phyloP scores from a whole-genome alignment of 2,888 invertebrate species.

The Nycteola revayana region DNA sequence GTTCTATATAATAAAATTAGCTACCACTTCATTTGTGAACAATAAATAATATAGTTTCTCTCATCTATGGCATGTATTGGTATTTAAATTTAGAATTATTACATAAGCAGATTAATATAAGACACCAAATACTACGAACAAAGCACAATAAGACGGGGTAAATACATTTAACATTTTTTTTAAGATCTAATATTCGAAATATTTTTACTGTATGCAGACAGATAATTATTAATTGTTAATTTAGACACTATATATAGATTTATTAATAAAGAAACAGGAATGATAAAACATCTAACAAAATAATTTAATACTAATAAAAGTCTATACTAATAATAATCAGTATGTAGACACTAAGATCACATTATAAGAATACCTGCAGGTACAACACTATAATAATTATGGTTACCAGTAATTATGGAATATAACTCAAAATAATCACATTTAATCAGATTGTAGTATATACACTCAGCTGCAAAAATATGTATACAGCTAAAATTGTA shows the following conservation, averaged over 20 bases:
- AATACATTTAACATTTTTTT: not conserved
- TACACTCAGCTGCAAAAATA: no score
- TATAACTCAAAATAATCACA: slow-evolving; percentile 10
- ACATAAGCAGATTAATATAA: no score
- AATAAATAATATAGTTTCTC: no score
- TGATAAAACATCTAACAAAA: slow-evolving; percentile 24
- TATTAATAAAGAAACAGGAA: slow-evolving; percentile 18
- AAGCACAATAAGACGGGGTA: not conserved
- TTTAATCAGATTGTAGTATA: slow-evolving; percentile 12
- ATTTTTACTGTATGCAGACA: not conserved
- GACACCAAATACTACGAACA: not conserved
- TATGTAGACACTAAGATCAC: slow-evolving; percentile 34
- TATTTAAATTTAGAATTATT: no score
- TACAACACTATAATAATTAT: slow-evolving; percentile 18
- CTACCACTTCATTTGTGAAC: no score
- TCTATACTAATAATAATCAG: slow-evolving; percentile 9
- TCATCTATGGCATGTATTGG: no score
- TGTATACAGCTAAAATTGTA: no score
- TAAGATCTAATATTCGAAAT: slow-evolving; percentile 13
- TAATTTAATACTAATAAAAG: slow-evolving; percentile 26
- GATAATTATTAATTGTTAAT: slow-evolving; percentile 10
- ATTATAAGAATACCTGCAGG: slow-evolving; percentile 35
- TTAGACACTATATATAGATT: slow-evolving; percentile 21
- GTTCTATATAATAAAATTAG: no score
- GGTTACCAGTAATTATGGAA: slow-evolving; percentile 5